Percentiles rank a stretch among this genome's conserved stretches.
phyloP scores from a whole-genome alignment of 2,888 invertebrate species.

The Synergus gifuensis region DNA sequence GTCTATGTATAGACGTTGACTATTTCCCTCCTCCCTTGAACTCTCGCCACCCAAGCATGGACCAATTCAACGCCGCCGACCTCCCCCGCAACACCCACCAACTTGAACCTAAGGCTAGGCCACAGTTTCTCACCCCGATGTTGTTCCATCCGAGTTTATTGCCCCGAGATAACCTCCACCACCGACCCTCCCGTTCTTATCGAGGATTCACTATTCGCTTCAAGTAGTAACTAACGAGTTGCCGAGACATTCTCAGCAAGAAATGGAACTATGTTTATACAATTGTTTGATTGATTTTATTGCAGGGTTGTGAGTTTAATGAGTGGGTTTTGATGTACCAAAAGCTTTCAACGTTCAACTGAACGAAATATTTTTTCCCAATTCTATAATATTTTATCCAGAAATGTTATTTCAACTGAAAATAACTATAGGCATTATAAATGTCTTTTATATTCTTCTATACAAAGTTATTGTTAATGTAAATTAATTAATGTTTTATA shows the following conservation, averaged over 20 bases:
- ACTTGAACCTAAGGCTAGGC: constrained; percentile 13
- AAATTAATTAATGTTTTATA: too few species aligned
- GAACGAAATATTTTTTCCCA: too few species aligned
- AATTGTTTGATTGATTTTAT: neutral
- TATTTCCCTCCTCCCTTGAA: neutral
- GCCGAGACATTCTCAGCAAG: constrained; percentile 28
- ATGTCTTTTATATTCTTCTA: too few species aligned
- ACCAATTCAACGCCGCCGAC: neutral
- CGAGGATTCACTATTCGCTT: constrained; percentile 67
- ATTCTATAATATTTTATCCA: too few species aligned
- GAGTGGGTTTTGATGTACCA: neutral
- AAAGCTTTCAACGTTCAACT: too few species aligned
- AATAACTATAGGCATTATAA: too few species aligned
- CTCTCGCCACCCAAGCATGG: constrained; percentile 1
- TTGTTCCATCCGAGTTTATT: constrained; percentile 74
- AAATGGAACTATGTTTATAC: neutral
- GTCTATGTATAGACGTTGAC: neutral
- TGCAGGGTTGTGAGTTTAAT: neutral
- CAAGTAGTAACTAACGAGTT: constrained; percentile 71
- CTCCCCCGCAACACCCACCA: neutral
- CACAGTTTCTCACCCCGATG: constrained; percentile 55
- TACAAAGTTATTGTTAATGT: too few species aligned
- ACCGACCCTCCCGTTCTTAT: constrained; percentile 71
- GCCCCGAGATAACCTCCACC: constrained; percentile 72
- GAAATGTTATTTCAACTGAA: too few species aligned